Evolutionary conservation across 2,888 invertebrate species (phyloP), one percentile per base, ranked within the genome.

Genomic region (Parnassius smintheus): DNA sequence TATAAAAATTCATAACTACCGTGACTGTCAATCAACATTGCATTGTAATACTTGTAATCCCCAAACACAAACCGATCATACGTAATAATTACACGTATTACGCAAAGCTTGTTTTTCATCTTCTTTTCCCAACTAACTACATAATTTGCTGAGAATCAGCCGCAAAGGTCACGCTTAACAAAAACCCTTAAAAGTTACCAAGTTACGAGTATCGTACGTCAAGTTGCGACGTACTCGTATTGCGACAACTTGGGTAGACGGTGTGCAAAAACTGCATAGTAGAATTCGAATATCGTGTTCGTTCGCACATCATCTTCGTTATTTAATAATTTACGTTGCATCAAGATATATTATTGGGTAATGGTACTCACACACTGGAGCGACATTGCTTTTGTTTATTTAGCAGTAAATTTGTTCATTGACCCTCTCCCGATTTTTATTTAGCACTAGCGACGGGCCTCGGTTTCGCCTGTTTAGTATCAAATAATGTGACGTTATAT

Each of bases 201-300:
- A 61, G 56, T 48, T 44, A 13, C 18, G 18, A 18, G 18, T 18
- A 18, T 44, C 49, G 46, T 59, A 52, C 12, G 48, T 60, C 56
- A 60, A 53, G 49, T 44, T 59, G 46, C 53, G 41, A 35, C 11
- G 9, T 50, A 54, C 59, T 62, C 11, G 9, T 50, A 54, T 62
- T 62, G 50, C 62, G 55, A 50, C 55, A 63, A 41, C 58, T 50
- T 50, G 55, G 57, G 52, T 12, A 42, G 49, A 25, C 54, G 35
- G 41, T n/a, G 42, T 12, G 18, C 63, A 63, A 63, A 63, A 63
- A 63, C 51, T 51, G 51, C 46, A 48, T 18, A 12, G 57, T 51
- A 11, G 50, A 54, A 48, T 45, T 25, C 42, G 41, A 18, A 13
- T 41, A 22, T 55, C 49, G 57, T 48, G 54, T 53, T 35, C 44